phyloP scores from a whole-genome alignment of 2,888 invertebrate genomes.

The Agelastica alni region DNA sequence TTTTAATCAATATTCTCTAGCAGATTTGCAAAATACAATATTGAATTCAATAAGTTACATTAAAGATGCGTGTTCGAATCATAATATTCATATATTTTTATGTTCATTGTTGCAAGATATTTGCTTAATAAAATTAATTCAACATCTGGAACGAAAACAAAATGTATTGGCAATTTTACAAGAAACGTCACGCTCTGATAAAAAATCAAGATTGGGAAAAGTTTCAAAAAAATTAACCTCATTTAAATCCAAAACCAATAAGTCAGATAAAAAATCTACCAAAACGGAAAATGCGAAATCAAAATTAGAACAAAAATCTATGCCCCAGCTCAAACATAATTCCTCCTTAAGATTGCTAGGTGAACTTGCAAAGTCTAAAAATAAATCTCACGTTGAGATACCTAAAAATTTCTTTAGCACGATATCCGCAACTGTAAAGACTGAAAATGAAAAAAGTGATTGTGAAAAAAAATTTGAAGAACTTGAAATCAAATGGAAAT shows the following conservation, averaged over 20 bases:
- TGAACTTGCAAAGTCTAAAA: neutral
- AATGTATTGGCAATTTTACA: neutral
- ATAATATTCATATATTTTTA: slow-evolving; percentile 38
- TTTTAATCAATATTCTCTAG: neutral
- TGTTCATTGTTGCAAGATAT: slow-evolving; percentile 42
- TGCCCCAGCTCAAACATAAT: no score
- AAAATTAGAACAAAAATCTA: no score
- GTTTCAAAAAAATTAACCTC: no score
- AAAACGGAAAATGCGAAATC: neutral
- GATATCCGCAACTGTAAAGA: slow-evolving; percentile 1
- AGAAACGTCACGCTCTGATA: neutral
- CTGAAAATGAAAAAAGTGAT: slow-evolving; percentile 44
- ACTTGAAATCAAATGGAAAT: slow-evolving; percentile 39
- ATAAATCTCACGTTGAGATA: neutral
- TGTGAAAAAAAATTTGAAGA: slow-evolving; percentile 44
- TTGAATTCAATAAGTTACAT: slow-evolving; percentile 21
- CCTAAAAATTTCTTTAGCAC: neutral
- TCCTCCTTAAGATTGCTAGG: no score
- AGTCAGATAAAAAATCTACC: neutral
- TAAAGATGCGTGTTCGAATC: slow-evolving; percentile 31
- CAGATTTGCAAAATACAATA: slow-evolving; percentile 20
- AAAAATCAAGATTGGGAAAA: no score
- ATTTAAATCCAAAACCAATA: neutral
- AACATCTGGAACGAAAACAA: slow-evolving; percentile 34
- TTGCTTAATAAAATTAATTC: slow-evolving; percentile 40